phyloP scores from a whole-genome alignment of 2,113 vertebrate genomes.

The Bubo bubo region DNA sequence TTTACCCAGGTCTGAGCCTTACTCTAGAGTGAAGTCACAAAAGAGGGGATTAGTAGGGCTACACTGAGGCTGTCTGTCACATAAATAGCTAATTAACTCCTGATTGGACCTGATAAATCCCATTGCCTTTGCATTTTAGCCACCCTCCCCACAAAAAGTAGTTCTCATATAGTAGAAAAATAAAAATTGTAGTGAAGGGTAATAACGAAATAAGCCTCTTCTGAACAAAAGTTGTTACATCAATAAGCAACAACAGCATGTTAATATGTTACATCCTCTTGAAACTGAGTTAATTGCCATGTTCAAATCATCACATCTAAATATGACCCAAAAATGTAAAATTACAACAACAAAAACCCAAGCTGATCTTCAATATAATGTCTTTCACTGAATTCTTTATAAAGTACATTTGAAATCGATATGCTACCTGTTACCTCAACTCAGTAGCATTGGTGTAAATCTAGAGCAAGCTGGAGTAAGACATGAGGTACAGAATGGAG shows the following conservation, averaged over 20 bases:
- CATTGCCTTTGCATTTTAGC: conserved; percentile 57
- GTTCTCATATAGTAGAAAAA: not conserved
- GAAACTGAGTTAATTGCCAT: not conserved
- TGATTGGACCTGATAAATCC: conserved; percentile 60
- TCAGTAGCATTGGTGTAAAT: not conserved
- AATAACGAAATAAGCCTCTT: not conserved
- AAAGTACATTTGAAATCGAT: not conserved
- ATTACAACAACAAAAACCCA: not conserved
- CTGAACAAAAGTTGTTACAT: not conserved
- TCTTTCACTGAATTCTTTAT: not conserved
- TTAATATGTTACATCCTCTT: not conserved
- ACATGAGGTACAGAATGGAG: not conserved
- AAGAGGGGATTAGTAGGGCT: conserved; percentile 64
- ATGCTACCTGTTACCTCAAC: not conserved
- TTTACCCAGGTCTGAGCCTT: conserved; percentile 50
- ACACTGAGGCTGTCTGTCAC: conserved; percentile 56
- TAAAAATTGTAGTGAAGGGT: not conserved
- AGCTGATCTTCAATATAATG: not conserved
- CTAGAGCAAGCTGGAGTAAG: not conserved
- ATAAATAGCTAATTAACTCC: conserved; percentile 72
- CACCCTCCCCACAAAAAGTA: not conserved
- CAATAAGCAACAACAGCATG: not conserved
- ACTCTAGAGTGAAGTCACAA: conserved; percentile 57
- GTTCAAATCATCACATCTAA: not conserved
- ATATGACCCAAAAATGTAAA: not conserved